Evolutionary conservation across 2,888 invertebrate species (phyloP), one percentile per base, ranked within the genome.

Genomic region (Elegia similella): DNA sequence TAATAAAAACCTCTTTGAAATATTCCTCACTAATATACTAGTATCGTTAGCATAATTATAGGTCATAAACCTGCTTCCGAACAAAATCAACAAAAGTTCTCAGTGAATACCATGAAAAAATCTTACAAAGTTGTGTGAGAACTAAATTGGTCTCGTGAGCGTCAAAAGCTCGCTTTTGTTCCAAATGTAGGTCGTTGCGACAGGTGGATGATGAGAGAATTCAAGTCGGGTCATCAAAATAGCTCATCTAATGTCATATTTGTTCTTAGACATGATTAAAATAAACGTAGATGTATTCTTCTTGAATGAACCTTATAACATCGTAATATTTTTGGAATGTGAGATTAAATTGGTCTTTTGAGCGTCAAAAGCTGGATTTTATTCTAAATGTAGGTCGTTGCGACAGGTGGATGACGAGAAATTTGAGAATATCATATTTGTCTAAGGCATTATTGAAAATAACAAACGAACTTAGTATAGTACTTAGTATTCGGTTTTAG

Each of bases 151-250:
- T 47, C 48, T 38, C 48, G 47, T 30, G 47, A 38, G 38, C 38
- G 13, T 42, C 56, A 48, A 56, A 56, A 55, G 48, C 46, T n/a
- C 8, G 23, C 56, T 56, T 56, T 56, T 56, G 56, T 56, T 73
- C 59, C 58, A 66, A 67, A 78, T 80, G 73, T 76, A 63, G 77
- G 68, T 61, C 76, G 72, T 56, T 59, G 60, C 60, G 63, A 60
- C 62, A 61, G 57, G 29, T 38, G 38, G 23, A 38, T 8, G 32
- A n/a, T 7, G 15, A 5, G 38, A 38, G n/a, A 17, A 50, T 48
- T 32, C 30, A 15, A 48, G 48, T 48, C 15, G 32, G 32, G 48
- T 32, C 48, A 46, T 46, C n/a, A 29, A 2, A n/a, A 29, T 29
- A n/a, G n/a, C 23, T 29, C 46, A 46, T 46, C 17, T 17, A 1